Percentiles rank a stretch among this genome's conserved stretches.
phyloP scores from a whole-genome alignment of 2,888 invertebrate genomes.

The Diachrysia chrysitis region DNA sequence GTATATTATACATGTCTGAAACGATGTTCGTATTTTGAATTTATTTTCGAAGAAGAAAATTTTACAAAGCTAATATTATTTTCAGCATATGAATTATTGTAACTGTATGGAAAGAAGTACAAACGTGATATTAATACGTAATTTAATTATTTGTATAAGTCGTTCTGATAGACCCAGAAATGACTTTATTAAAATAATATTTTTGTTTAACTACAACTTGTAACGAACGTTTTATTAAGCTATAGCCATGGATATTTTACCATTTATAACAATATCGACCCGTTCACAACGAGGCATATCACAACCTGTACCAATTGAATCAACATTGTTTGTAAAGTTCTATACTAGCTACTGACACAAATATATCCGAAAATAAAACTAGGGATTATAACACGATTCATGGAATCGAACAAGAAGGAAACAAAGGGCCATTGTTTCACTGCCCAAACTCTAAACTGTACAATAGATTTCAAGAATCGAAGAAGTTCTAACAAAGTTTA shows the following conservation, averaged over 20 bases:
- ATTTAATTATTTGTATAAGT: conserved; percentile 86
- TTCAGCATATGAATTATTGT: conserved; percentile 76
- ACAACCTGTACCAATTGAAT: conserved; percentile 90
- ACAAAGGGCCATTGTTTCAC: conserved; percentile 82
- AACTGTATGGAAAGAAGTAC: conserved; percentile 82
- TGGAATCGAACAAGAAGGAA: conserved; percentile 88
- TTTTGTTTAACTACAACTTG: conserved; percentile 87
- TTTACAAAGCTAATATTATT: conserved; percentile 76
- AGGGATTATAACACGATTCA: conserved; percentile 88
- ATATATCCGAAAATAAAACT: conserved; percentile 87
- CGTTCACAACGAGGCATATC: conserved; percentile 89
- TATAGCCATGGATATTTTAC: conserved; percentile 88
- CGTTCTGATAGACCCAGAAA: conserved; percentile 83
- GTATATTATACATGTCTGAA: conserved; percentile 59
- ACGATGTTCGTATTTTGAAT: conserved; percentile 66
- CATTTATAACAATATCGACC: conserved; percentile 89
- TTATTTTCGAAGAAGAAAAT: conserved; percentile 73
- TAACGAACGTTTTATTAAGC: conserved; percentile 88
- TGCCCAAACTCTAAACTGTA: conserved; percentile 87
- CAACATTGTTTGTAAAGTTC: conserved; percentile 89
- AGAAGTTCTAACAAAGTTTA: conserved; percentile 86
- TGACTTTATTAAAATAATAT: conserved; percentile 87
- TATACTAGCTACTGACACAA: conserved; percentile 89
- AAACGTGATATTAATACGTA: conserved; percentile 80
- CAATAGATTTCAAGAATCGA: conserved; percentile 85